These are phyloP conservation scores for Euplexia lucipara DNA, from an alignment of 2,888 invertebrate species.

Conservation along the genomic window DNA sequence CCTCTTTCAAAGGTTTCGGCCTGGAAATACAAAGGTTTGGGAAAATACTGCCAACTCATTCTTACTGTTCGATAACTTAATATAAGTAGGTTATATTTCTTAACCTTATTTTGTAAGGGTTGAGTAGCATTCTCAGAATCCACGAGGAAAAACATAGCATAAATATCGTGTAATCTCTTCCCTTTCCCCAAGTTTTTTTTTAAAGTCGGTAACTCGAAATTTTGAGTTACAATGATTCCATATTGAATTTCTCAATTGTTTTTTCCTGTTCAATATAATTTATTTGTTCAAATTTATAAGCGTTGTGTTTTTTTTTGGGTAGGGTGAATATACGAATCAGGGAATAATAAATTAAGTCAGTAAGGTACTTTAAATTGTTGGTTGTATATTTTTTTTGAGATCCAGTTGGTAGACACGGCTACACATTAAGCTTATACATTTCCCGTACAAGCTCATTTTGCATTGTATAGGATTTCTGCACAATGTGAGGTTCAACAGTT, in stretches of 20 bases:
- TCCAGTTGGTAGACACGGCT: no score
- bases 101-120: constrained; percentile 19
- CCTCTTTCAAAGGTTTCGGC: constrained; percentile 40
- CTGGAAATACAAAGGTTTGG: constrained; percentile 56
- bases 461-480: no score
- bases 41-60: constrained; percentile 42
- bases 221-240: constrained; percentile 39
- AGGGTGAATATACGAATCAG: not conserved
- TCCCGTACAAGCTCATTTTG: no score
- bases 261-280: constrained; percentile 39
- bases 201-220: constrained; percentile 22
- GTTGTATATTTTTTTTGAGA: not conserved
- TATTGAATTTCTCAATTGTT: constrained; percentile 33
- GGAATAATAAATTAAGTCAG: not conserved
- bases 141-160: constrained; percentile 25
- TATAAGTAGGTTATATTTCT: constrained; percentile 33
- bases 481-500: no score
- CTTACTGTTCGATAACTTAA: constrained; percentile 39
- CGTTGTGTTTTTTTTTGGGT: no score
- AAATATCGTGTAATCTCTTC: constrained; percentile 34
- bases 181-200: constrained; percentile 35
- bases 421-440: no score
- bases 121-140: constrained; percentile 7
- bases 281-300: constrained; percentile 9
- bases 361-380: not conserved